Evolutionary conservation across 53 echinoderm and acorn worm genomes (phyloP), one percentile per base, ranked within the genome.

Genomic region (Hippasteria phrygiana): DNA sequence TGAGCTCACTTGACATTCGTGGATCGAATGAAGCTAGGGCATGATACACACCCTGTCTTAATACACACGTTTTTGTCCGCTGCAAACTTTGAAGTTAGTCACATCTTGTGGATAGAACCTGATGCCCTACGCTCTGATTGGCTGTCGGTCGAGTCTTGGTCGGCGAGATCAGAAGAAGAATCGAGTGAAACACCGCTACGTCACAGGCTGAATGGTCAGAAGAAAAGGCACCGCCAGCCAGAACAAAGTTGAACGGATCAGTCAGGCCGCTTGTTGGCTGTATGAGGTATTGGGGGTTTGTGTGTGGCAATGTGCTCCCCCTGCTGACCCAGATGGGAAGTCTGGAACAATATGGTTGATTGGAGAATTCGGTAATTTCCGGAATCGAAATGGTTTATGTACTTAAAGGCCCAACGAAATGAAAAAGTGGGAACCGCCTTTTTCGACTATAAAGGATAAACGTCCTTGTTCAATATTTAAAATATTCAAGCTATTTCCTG

Each of bases 41-140:
- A 6, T 17, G 14, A 24, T 24, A 37, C 42, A 9, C 64, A 2
- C 29, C 43, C 63, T 29, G 27, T 47, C 55, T 81, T 81, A 69
- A 74, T 56, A 20, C 62, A 79, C 45, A 24, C 35, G 6, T 20
- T 0, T 2, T 3, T 27, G 12, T 12, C 14, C 20, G 43, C 82
- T 46, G 66, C 11, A 28, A 2, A 13, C 36, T 22, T 51, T 71
- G 54, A 50, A 37, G 56, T 38, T n/a, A 38, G 85, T 51, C 51
- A 3, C 50, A 31, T 8, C 24, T 10, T 8, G 24, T 34, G 36
- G 64, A 82, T 14, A 45, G 70, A 69, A 66, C 35, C 34, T 63
- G 65, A 64, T 65, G 82, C 66, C 20, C 64, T 20, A 4, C 18
- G 13, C 16, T 5, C 65, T 45, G 82, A 82, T 63, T 82, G 82